Percentiles rank a stretch among this genome's conserved stretches.
These are phyloP conservation scores for Graphium colonna DNA, from an alignment of 2,888 invertebrate genomes.

Conservation along the genomic window DNA sequence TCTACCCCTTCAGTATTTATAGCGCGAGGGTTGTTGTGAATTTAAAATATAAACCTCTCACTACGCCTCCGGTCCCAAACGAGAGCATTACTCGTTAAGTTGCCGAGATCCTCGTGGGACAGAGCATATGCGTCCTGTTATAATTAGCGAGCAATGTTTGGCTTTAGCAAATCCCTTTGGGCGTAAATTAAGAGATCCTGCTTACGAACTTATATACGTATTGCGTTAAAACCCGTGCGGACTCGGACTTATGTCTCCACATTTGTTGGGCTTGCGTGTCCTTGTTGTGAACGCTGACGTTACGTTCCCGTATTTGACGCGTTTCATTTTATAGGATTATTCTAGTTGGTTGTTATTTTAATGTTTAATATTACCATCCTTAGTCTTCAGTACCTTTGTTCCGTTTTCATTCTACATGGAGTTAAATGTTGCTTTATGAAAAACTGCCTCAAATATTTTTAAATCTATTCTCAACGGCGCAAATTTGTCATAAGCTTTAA, in stretches of 20 bases:
- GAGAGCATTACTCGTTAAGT: slow-evolving; percentile 57
- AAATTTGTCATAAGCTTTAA: no score
- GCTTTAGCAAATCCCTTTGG: slow-evolving; percentile 78
- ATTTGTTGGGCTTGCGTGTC: slow-evolving; percentile 27
- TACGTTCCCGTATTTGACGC: not conserved
- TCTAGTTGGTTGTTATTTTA: not conserved
- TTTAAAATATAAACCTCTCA: slow-evolving; percentile 24
- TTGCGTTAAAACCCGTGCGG: slow-evolving; percentile 57
- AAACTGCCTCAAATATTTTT: no score
- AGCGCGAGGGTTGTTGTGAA: slow-evolving; percentile 6
- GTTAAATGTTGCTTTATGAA: no score
- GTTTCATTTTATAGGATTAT: not conserved
- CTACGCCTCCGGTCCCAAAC: slow-evolving; percentile 32
- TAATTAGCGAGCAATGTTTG: slow-evolving; percentile 80
- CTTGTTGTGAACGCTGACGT: slow-evolving; percentile 3
- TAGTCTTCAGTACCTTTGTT: no score
- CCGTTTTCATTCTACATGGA: no score
- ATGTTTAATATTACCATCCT: no score
- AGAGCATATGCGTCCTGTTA: slow-evolving; percentile 72
- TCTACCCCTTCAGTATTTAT: not conserved
- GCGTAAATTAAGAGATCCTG: slow-evolving; percentile 79
- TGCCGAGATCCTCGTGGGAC: slow-evolving; percentile 66
- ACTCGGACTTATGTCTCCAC: slow-evolving; percentile 39
- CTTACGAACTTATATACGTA: slow-evolving; percentile 44
- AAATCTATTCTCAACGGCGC: no score